These are phyloP conservation scores for Brachylomia viminalis DNA, from an alignment of 2,888 invertebrate genomes.

Conservation along the genomic window DNA sequence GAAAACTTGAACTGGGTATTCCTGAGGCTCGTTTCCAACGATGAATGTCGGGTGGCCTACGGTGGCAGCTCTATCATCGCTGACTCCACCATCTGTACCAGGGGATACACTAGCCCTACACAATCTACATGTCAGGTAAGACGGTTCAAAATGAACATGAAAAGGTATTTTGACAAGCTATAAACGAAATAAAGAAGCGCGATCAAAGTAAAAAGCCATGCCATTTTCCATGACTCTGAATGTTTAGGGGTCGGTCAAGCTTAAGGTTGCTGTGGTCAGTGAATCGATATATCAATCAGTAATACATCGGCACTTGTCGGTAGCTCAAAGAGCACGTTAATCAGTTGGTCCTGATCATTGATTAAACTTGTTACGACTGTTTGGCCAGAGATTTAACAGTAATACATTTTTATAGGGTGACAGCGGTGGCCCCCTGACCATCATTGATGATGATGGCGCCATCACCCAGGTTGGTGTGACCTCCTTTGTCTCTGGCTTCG, in stretches of 20 bases:
- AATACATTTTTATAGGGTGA: constrained; percentile 77
- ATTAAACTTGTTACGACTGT: neutral
- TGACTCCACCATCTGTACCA: constrained; percentile 80
- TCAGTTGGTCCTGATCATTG: neutral
- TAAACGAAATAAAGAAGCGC: neutral
- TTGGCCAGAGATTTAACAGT: neutral
- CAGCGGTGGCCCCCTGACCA: constrained; percentile 82
- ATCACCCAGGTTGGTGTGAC: constrained; percentile 78
- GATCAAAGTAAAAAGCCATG: neutral
- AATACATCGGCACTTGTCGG: no score
- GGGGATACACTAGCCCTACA: constrained; percentile 74
- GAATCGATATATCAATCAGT: neutral
- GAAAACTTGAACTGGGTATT: constrained; percentile 63
- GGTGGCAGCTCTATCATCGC: constrained; percentile 72
- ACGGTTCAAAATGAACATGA: neutral
- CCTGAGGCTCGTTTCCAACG: constrained; percentile 64
- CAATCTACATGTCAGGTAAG: constrained; percentile 82
- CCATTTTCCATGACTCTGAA: neutral
- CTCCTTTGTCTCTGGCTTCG: constrained; percentile 80
- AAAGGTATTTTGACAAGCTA: neutral
- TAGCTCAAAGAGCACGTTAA: neutral
- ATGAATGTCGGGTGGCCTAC: constrained; percentile 68
- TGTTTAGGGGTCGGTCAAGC: neutral
- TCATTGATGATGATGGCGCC: constrained; percentile 74
- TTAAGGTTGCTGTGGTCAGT: neutral